phyloP scores from a whole-genome alignment of 2,113 vertebrate genomes.

The Cairina moschata region DNA sequence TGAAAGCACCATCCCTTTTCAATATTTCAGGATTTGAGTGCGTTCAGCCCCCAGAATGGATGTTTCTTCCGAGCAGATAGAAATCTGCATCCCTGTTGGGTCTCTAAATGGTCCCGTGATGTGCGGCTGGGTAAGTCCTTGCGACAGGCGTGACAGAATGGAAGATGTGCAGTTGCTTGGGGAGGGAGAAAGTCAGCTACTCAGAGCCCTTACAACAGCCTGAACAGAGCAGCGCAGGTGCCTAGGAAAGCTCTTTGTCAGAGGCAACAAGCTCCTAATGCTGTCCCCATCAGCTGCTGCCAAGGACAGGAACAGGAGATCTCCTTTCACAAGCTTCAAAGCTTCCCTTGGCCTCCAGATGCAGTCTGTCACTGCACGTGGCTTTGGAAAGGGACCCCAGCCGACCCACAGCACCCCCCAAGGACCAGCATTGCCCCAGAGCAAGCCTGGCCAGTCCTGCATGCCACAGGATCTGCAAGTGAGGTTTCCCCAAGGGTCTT shows the following conservation, averaged over 20 bases:
- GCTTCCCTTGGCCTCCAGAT: not conserved
- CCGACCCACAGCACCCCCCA: not conserved
- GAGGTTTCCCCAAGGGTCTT: not conserved
- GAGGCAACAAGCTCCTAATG: not conserved
- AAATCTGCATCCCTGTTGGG: slow-evolving; percentile 22
- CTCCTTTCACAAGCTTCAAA: accelerated
- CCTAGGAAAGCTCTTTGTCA: not conserved
- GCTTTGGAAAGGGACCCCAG: not conserved
- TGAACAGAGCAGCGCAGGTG: not conserved
- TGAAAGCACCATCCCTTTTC: slow-evolving; percentile 38
- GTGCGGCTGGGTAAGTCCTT: not conserved
- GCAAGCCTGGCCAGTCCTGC: not conserved
- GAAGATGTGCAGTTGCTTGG: not conserved
- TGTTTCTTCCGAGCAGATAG: slow-evolving; percentile 36
- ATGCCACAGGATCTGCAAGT: not conserved
- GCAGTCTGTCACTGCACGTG: not conserved
- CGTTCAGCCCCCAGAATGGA: slow-evolving; percentile 27
- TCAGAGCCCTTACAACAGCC: not conserved
- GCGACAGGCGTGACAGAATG: slow-evolving; percentile 18
- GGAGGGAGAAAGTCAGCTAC: not conserved
- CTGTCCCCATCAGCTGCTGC: not conserved
- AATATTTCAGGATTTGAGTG: slow-evolving; percentile 61
- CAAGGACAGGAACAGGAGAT: not conserved
- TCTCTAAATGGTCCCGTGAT: slow-evolving; percentile 29
- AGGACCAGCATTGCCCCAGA: not conserved